Base-by-base conservation (phyloP, 2,888 invertebrate species). In the Disparrhopalites patrizii region DNA sequence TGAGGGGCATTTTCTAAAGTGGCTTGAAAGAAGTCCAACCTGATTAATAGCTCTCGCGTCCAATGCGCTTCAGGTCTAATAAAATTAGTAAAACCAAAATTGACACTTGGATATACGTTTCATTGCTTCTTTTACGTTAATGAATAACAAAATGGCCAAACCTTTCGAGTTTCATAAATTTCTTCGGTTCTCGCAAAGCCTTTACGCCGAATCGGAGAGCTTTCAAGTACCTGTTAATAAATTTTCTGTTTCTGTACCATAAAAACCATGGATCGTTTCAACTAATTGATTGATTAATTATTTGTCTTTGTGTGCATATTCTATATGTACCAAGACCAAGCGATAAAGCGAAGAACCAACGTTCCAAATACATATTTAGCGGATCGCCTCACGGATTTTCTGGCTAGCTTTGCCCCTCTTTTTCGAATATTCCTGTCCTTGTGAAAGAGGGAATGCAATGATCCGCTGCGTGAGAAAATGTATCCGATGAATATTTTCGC, bases 1-100 rank as follows among this genome's bases (percentile, higher is more conserved):
- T 68, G 68, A n/a, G 74, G 74, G n/a, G 72, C 71, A 52, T 74
- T 74, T 67, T 74, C 74, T 27, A 74, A 40, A 0, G 71, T 69
- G 1, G 74, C 74, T 43, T 74, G 74, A 10, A 74, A 66, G 62
- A 74, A 74, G 31, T 74, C 74, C 23, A 74, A 56, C 18, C 71
- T 57, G 36, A 70, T 62, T 33, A 55, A 33, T 20, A 74, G 60
- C 25, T 72, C 68, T 55, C 70, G 66, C 38, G 68, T 69, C 74
- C 74, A 74, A 43, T 74, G 74, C 3, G 36, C 43, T 62, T 70
- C 68, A 8, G 74, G 74, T 7, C 71, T 73, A 33, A 54, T 20
- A 47, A 60, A 28, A 18, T n/a, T 43, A 57, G 25, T 20, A 62
- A 31, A 18, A 51, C 25, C n/a, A 31, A n/a, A n/a, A n/a, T n/a